Base-by-base conservation (phyloP, 2,888 invertebrate genomes). In the Conus canariensis region DNA sequence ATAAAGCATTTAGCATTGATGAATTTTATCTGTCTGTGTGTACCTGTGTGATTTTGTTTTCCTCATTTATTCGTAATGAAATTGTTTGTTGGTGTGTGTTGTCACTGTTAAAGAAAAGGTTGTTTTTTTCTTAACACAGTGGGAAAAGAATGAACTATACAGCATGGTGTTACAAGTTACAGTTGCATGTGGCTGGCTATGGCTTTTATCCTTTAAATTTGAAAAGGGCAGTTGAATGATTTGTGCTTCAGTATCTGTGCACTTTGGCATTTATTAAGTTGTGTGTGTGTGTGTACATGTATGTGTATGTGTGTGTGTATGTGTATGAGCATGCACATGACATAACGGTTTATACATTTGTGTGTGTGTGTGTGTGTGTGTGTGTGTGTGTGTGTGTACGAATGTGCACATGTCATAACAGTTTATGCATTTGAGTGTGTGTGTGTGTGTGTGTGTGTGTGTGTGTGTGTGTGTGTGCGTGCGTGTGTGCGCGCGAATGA, bases 221-320 rank as follows among this genome's bases (percentile, higher is more conserved):
- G 45, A 45, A 45, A 45, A 4, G 45, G 45, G 45, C 45, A 45
- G 45, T 45, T 45, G 45, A 45, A 45, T 45, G 45, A 4, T 45
- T 45, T 16, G 12, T 64, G 77, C 64, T 64, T 64, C 30, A 82
- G 45, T 25, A 82, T 30, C 9, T 7, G 16, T 82, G 30, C 56
- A 30, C 45, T 10, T 77, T 77, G 30, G 14, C 77, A 9, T 45
- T 45, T 45, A 45, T 45, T 45, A 82, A 56, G 30, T 10, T 82
- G 80, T 82, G 80, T 82, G 80, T 82, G 74, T 30, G 80, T 82
- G 30, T 30, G 80, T 82, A 30, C 30, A 30, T 82, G 74, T 74
- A 22, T 74, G 80, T 82, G 80, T 82, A 30, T 82, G 74, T 74
- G 74, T 82, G 60, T n/a, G 64, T n/a, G 74, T 74, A 22, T 74